Evolutionary conservation across 2,113 vertebrate genomes (phyloP).

Genomic region (Phrynosoma platyrhinos): DNA sequence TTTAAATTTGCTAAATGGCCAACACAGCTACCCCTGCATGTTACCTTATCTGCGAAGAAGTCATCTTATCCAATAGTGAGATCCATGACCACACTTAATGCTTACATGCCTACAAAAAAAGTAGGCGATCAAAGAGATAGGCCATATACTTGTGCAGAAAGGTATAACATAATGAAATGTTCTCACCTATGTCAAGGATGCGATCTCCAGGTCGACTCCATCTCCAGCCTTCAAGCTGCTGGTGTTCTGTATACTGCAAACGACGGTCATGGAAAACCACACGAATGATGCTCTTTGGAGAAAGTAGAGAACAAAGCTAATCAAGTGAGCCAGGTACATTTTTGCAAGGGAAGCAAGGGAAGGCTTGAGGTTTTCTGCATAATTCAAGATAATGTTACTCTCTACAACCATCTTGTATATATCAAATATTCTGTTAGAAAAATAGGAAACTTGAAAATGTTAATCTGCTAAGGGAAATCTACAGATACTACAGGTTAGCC

Average conservation of each 20-base stretch:
- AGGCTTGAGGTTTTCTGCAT: slow-evolving; percentile 17
- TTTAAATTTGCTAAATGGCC: too few species aligned
- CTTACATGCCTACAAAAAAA: too few species aligned
- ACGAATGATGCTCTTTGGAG: slow-evolving; percentile 89
- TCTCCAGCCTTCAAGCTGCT: slow-evolving; percentile 95
- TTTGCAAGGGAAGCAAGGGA: slow-evolving; percentile 36
- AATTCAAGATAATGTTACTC: slow-evolving; percentile 42
- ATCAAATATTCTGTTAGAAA: slow-evolving; percentile 29
- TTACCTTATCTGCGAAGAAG: neutral
- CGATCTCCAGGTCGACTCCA: slow-evolving; percentile 96
- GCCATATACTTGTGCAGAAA: neutral
- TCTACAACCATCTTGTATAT: slow-evolving; percentile 30
- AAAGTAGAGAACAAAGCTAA: slow-evolving; percentile 41
- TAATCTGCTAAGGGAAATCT: slow-evolving; percentile 42
- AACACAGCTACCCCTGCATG: too few species aligned
- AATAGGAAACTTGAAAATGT: slow-evolving; percentile 16
- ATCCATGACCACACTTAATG: neutral
- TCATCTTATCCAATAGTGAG: neutral
- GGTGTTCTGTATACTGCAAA: slow-evolving; percentile 93
- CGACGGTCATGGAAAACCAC: slow-evolving; percentile 95
- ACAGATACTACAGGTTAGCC: too few species aligned
- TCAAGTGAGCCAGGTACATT: neutral
- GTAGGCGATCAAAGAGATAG: neutral
- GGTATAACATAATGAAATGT: slow-evolving; percentile 28
- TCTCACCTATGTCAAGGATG: slow-evolving; percentile 92